A percentile compares a stretch with the other conserved stretches of the same genome.
Evolutionary conservation across 2,113 vertebrate species (phyloP).

Genomic region (Bubo bubo): DNA sequence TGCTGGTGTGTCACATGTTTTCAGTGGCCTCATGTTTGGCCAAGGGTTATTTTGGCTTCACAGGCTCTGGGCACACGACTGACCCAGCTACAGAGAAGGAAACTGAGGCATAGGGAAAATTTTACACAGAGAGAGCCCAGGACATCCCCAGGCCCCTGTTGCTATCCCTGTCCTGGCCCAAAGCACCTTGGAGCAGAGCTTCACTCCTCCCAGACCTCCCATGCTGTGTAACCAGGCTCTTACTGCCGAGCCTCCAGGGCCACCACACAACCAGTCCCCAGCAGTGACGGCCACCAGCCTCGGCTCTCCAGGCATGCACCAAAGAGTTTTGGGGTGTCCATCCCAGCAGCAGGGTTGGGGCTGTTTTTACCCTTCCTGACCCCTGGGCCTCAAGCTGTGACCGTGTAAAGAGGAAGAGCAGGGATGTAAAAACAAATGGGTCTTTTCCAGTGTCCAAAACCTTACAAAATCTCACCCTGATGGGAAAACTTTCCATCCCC

Average conservation of each 20-base stretch:
- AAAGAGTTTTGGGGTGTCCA: not conserved
- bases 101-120: not conserved
- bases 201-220: not conserved
- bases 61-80: not conserved
- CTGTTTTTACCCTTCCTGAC: not conserved
- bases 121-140: not conserved
- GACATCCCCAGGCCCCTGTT: not conserved
- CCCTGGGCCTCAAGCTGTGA: not conserved
- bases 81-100: not conserved
- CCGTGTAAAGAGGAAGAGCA: not conserved
- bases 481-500: not conserved
- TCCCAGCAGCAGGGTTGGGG: not conserved
- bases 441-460: not conserved
- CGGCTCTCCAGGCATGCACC: not conserved
- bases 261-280: not conserved
- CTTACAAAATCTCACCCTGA: not conserved
- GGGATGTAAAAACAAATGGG: not conserved
- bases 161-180: not conserved
- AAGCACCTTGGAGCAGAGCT: not conserved
- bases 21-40: not conserved
- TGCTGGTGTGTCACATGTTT: not conserved
- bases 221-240: not conserved
- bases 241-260: not conserved
- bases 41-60: not conserved
- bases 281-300: not conserved